A percentile compares a stretch with the other conserved stretches of the same genome.
phyloP scores from a whole-genome alignment of 1,140 invertebrate species.

The Zelostemma sp. region DNA sequence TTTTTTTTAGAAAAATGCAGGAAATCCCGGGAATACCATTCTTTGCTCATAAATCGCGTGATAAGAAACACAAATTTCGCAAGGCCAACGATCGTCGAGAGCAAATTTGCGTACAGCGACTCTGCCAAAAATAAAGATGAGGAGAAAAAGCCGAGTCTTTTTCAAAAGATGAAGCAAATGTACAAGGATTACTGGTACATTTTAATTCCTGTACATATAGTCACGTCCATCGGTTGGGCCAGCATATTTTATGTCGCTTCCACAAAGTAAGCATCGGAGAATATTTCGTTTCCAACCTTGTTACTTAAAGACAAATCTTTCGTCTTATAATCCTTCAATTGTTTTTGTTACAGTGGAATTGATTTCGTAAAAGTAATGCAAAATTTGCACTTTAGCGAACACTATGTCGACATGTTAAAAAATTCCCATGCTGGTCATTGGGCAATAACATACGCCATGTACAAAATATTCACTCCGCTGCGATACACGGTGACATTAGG shows the following conservation, averaged over 20 bases:
- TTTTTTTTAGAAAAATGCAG: not conserved
- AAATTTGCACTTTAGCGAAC: conserved; percentile 80
- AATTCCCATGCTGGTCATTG: conserved; percentile 87
- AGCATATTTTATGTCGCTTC: conserved; percentile 87
- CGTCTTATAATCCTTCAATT: conserved; percentile 20
- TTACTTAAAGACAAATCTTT: conserved; percentile 17
- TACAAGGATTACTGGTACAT: conserved; percentile 96
- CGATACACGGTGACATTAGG: conserved; percentile 92
- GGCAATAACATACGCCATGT: conserved; percentile 89
- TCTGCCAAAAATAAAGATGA: not conserved
- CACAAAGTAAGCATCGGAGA: conserved; percentile 84
- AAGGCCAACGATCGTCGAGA: conserved; percentile 4
- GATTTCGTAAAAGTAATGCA: conserved; percentile 86
- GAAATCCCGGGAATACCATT: not conserved
- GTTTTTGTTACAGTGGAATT: conserved; percentile 79
- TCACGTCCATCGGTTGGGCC: conserved; percentile 89
- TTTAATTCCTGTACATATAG: conserved; percentile 88
- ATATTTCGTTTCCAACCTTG: not conserved
- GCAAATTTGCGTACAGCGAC: not conserved
- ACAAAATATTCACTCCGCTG: conserved; percentile 91
- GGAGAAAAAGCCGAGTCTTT: conserved; percentile 73
- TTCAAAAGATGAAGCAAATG: conserved; percentile 90
- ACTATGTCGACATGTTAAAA: conserved; percentile 79
- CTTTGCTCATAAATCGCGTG: not conserved
- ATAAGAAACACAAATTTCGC: not conserved